Base-by-base conservation (phyloP, 1,140 invertebrate genomes). In the Drosophila oshimai region DNA sequence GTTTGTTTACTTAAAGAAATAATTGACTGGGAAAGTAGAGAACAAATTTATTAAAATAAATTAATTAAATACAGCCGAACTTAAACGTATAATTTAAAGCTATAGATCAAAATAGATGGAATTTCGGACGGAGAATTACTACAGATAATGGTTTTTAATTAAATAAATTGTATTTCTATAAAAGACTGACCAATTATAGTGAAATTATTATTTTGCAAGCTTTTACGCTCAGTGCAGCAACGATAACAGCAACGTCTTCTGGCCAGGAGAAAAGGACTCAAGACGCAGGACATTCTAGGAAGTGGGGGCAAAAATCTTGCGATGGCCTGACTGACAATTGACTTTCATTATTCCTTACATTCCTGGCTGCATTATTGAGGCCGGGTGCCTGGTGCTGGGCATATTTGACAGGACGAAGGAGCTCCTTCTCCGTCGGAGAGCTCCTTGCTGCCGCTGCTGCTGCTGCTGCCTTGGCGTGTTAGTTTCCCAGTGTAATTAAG, bases 321-420 rank as follows among this genome's bases (percentile, higher is more conserved):
- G 60, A 44, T 51, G 53, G 39, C 68, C 53, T 44, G 75, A 64
- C 80, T 86, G 65, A 76, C 81, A 86, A 86, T 87, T 86, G 81
- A 86, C 81, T 87, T 87, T 88, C 76, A 87, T 87, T 87, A 87
- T 86, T 81, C 65, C 81, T 67, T 81, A 83, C 81, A 87, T 80
- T 87, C 81, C 58, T 77, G 72, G 83, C 50, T 87, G 81, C 81
- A 87, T 81, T 87, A 87, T 87, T 87, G 81, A 87, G 76, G 81
- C 68, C 69, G 71, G 80, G 60, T 77, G 64, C 71, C 69, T 75
- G 80, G 60, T 77, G 64, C 71, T 65, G 61, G 61, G 61, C 58
- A 65, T 50, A 87, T 87, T 81, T 86, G 81, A 87, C 81, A 81
- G 62, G 62, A 57, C 67, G 72, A 64, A 41, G 55, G 53, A 80